phyloP scores from a whole-genome alignment of 1,140 invertebrate species.

The Tetramorium parvispinum region DNA sequence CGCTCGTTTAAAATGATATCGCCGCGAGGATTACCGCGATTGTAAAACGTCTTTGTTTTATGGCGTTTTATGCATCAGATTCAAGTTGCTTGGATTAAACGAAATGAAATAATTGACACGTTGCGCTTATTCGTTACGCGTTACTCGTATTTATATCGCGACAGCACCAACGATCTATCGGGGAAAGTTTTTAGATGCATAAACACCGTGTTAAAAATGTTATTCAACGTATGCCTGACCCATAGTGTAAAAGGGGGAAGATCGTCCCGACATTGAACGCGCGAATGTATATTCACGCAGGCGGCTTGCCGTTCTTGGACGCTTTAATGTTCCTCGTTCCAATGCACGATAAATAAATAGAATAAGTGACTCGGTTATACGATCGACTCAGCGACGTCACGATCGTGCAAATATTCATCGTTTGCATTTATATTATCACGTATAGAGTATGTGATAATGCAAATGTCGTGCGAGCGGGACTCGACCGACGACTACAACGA shows the following conservation, averaged over 20 bases:
- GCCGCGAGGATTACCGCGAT: not conserved
- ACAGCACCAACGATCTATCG: not conserved
- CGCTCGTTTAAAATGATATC: not conserved
- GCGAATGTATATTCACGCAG: conserved; percentile 8
- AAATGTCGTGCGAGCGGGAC: conserved; percentile 14
- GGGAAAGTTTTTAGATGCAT: not conserved
- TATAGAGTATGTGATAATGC: not conserved
- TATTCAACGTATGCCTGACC: not conserved
- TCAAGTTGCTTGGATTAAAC: not conserved
- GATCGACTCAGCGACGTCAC: conserved; percentile 42
- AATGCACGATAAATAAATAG: conserved; percentile 54
- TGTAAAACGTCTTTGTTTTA: not conserved
- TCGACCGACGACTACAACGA: not conserved
- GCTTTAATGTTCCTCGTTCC: conserved; percentile 50
- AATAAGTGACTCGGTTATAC: conserved; percentile 51
- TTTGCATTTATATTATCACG: conserved; percentile 28
- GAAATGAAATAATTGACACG: not conserved
- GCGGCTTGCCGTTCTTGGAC: not conserved
- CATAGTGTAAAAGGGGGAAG: not conserved
- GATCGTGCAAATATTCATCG: conserved; percentile 30
- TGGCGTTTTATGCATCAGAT: not conserved
- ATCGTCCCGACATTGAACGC: conserved; percentile 28
- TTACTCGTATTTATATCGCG: not conserved
- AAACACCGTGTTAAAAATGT: conserved; percentile 33
- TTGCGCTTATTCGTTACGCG: not conserved